Percentiles rank a stretch among this genome's conserved stretches.
Conservation (phyloP, 2,888 invertebrate species). For the Cybosia mesomella region DNA sequence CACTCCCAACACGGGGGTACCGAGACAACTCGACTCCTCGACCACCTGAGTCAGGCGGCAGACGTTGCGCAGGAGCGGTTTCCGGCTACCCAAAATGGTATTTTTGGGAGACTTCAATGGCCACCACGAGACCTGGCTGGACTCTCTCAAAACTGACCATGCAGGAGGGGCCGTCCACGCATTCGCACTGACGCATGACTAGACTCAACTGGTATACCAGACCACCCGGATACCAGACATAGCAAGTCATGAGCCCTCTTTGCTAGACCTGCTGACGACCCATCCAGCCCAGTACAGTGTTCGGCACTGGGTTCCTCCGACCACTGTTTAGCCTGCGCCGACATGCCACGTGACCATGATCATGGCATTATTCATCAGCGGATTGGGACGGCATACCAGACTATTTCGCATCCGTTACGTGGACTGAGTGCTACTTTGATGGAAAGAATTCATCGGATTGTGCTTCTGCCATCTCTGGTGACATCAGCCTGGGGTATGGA, state of each 20-base stretch:
- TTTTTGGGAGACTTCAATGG: background rate
- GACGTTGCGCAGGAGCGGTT: constrained; percentile 2
- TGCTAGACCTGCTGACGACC: too few relatives aligned
- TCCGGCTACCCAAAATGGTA: background rate
- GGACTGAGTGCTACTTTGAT: too few relatives aligned
- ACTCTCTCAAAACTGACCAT: background rate
- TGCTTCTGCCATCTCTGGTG: background rate
- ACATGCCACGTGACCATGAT: background rate
- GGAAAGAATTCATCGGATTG: too few relatives aligned
- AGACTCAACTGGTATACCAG: background rate
- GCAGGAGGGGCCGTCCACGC: background rate
- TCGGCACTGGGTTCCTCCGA: background rate
- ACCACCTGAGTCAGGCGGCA: background rate
- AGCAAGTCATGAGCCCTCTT: background rate
- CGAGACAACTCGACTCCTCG: background rate
- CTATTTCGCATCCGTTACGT: too few relatives aligned
- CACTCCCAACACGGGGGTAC: background rate
- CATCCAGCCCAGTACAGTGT: background rate
- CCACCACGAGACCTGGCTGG: background rate
- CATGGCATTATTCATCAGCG: too few relatives aligned
- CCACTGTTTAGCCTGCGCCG: background rate
- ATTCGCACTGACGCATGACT: constrained; percentile 4
- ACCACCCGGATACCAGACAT: constrained; percentile 3
- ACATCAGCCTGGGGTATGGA: background rate
- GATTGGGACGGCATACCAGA: too few relatives aligned